Evolutionary conservation across 2,888 invertebrate genomes (phyloP).

Genomic region (Drosophila leonis): DNA sequence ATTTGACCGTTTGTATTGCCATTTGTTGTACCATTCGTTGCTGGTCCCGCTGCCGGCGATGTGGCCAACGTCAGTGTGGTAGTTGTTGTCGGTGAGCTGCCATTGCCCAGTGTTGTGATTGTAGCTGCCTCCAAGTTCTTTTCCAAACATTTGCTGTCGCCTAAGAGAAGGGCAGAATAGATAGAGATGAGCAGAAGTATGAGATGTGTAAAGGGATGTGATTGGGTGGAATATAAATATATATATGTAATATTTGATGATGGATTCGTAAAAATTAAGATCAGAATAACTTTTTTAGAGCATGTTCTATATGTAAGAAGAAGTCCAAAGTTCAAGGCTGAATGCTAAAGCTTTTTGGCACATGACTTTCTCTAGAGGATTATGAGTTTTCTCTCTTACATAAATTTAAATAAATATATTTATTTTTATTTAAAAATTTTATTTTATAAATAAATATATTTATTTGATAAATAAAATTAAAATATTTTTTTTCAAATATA

Average conservation of each 20-base stretch:
- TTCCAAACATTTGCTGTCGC: slow-evolving; percentile 84
- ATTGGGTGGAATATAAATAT: too few relatives aligned
- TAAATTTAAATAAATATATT: neutral
- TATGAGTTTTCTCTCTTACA: too few relatives aligned
- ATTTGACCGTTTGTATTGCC: slow-evolving; percentile 52
- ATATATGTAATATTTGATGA: neutral
- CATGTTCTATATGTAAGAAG: too few relatives aligned
- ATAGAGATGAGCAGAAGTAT: slow-evolving; percentile 9
- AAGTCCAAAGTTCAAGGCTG: too few relatives aligned
- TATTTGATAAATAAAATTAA: neutral
- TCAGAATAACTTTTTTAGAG: too few relatives aligned
- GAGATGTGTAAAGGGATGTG: neutral
- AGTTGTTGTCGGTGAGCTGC: slow-evolving; percentile 74
- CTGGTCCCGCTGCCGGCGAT: slow-evolving; percentile 52
- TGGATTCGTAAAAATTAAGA: too few relatives aligned
- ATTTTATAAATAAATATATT: neutral
- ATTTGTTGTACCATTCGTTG: slow-evolving; percentile 19
- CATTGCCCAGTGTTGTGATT: slow-evolving; percentile 69
- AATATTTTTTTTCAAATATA: too few relatives aligned
- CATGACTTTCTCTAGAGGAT: too few relatives aligned
- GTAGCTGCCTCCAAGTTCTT: slow-evolving; percentile 82
- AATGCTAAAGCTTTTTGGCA: too few relatives aligned
- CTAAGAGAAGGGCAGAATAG: slow-evolving; percentile 56
- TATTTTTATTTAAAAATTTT: neutral
- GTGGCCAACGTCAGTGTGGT: slow-evolving; percentile 63